Base-by-base conservation (phyloP, 1,140 invertebrate species). In the Homarus americanus region DNA sequence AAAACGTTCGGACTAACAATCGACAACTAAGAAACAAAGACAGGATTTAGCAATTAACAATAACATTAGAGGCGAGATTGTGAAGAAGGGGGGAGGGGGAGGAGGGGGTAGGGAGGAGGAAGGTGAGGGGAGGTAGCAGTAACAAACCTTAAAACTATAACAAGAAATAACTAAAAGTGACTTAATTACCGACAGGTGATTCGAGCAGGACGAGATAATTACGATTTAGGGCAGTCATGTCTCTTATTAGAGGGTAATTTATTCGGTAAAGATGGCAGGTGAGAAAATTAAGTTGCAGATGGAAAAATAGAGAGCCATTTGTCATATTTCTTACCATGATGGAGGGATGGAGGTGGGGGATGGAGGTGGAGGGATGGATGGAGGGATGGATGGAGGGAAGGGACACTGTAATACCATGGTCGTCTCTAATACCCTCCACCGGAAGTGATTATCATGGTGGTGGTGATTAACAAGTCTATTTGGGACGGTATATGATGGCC, bases 301-400 rank as follows among this genome's bases (percentile, higher is more conserved):
- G 34, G 28, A 63, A 63, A 63, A 36, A 82, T 24, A 9, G 49
- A 36, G 32, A 36, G n/a, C 44, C 63, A 82, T 82, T 82, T 82
- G 79, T 82, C 79, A 82, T 24, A 34, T 82, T 82, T 82, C 79
- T 82, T 82, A 78, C 40, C 75, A 28, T 5, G n/a, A n/a, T n/a
- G n/a, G n/a, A n/a, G n/a, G n/a, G n/a, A n/a, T n/a, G n/a, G n/a
- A n/a, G n/a, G n/a, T n/a, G n/a, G n/a, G n/a, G n/a, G 53, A 24
- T 49, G 44, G 66, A 28, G 15, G 78, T 28, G 78, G 41, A 0
- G 78, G 53, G 78, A 41, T 44, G 2, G 53, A 58, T 20, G 53
- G 41, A 0, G 78, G 53, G 78, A 41, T 44, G 2, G 53, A 58
- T 20, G 53, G n/a, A n/a, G n/a, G n/a, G n/a, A n/a, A n/a, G n/a